Evolutionary conservation across 2,113 vertebrate genomes (phyloP).

Genomic region (Aramus guarauna): DNA sequence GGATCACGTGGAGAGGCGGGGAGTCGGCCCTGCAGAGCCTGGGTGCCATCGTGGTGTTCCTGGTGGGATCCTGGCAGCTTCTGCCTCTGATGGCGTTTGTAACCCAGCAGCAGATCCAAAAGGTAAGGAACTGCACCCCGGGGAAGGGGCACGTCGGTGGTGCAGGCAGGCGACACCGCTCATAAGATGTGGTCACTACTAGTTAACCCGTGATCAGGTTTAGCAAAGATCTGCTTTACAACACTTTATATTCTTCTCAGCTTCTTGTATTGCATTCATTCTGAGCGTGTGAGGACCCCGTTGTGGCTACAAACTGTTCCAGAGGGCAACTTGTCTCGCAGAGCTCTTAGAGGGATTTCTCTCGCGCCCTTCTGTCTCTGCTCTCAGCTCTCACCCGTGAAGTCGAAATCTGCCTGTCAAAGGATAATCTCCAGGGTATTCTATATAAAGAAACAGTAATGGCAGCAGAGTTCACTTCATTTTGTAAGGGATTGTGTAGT

Average conservation of each 20-base stretch:
- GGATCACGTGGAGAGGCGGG: slow-evolving; percentile 3
- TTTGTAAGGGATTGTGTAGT: not conserved
- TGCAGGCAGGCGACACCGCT: rapidly evolving
- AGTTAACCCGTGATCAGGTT: no score
- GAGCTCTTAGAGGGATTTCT: not conserved
- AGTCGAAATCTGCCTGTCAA: not conserved
- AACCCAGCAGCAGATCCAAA: slow-evolving; percentile 69
- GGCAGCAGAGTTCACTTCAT: not conserved
- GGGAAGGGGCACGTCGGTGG: not conserved
- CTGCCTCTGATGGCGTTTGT: slow-evolving; percentile 71
- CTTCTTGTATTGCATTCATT: rapidly evolving
- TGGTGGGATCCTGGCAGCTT: not conserved
- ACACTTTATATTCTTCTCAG: not conserved
- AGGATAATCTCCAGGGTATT: slow-evolving; percentile 38
- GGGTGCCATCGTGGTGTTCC: not conserved
- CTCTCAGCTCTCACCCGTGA: not conserved
- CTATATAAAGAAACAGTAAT: slow-evolving; percentile 23
- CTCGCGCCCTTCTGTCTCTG: not conserved
- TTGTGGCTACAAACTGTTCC: rapidly evolving
- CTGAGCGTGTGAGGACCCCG: not conserved
- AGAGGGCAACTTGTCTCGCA: not conserved
- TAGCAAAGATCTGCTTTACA: not conserved
- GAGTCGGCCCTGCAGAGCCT: not conserved
- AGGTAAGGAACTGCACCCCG: slow-evolving; percentile 65
- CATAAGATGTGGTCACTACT: rapidly evolving